phyloP scores from a whole-genome alignment of 2,888 invertebrate species.

The Cheiracanthium punctorium region DNA sequence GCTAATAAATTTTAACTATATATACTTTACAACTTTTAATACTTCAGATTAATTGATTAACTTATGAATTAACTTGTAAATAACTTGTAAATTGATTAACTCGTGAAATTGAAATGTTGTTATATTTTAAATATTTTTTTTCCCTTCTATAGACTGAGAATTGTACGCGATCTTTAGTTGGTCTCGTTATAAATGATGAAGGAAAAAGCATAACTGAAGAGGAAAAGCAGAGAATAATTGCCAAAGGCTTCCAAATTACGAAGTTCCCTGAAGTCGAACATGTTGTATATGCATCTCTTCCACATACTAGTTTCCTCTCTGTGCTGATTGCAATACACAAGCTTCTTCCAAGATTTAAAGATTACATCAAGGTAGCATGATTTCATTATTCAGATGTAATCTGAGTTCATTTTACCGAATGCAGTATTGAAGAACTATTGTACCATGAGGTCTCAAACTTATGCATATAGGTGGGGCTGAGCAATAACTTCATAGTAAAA shows the following conservation, averaged over 20 bases:
- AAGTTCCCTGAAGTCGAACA: slow-evolving; percentile 76
- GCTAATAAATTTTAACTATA: too few species aligned
- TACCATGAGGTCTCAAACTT: too few species aligned
- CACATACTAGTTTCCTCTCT: slow-evolving; percentile 76
- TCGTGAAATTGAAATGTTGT: not conserved
- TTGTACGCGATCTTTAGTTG: slow-evolving; percentile 76
- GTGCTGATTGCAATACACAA: slow-evolving; percentile 77
- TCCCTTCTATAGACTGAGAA: slow-evolving; percentile 72
- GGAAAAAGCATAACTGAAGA: slow-evolving; percentile 63
- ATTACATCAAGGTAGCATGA: slow-evolving; percentile 76
- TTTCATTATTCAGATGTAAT: too few species aligned
- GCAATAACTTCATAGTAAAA: too few species aligned
- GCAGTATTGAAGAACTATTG: too few species aligned
- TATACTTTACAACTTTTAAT: too few species aligned
- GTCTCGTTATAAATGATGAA: slow-evolving; percentile 75
- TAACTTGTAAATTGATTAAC: too few species aligned
- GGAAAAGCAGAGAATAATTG: slow-evolving; percentile 73
- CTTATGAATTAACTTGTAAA: not conserved
- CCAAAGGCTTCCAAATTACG: slow-evolving; percentile 76
- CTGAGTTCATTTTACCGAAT: too few species aligned
- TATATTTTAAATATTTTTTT: not conserved
- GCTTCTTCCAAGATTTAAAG: slow-evolving; percentile 76
- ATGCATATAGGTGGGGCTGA: too few species aligned
- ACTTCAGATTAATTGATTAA: too few species aligned
- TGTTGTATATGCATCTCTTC: slow-evolving; percentile 77